Evolutionary conservation across 2,888 invertebrate genomes (phyloP).

Genomic region (Tromatobia lineatoria): DNA sequence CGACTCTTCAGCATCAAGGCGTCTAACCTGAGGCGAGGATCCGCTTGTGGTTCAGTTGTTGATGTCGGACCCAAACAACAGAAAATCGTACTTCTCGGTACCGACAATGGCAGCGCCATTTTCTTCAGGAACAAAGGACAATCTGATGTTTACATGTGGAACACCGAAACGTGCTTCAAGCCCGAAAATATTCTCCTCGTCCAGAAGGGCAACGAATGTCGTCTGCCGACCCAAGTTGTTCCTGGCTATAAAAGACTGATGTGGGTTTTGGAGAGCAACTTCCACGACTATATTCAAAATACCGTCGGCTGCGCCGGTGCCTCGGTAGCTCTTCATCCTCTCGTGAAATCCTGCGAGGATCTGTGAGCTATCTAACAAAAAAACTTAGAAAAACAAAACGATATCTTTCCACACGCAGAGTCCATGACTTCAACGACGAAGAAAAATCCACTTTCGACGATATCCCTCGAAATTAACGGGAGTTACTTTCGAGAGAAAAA

Average conservation of each 20-base stretch:
- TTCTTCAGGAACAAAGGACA: slow-evolving; percentile 88
- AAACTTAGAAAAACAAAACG: not conserved
- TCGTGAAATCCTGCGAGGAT: slow-evolving; percentile 86
- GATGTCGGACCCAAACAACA: slow-evolving; percentile 87
- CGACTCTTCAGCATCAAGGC: slow-evolving; percentile 88
- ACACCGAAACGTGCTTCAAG: slow-evolving; percentile 87
- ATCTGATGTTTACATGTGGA: slow-evolving; percentile 89
- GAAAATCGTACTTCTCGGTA: slow-evolving; percentile 88
- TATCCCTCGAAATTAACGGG: slow-evolving; percentile 29
- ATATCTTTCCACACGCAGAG: not conserved
- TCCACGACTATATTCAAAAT: slow-evolving; percentile 88
- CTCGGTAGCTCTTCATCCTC: slow-evolving; percentile 88
- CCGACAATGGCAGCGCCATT: slow-evolving; percentile 87
- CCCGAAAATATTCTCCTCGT: slow-evolving; percentile 87
- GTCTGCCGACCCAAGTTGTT: slow-evolving; percentile 88
- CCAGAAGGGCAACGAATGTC: slow-evolving; percentile 87
- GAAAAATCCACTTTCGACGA: not conserved
- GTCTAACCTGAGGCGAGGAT: slow-evolving; percentile 86
- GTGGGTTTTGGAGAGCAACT: slow-evolving; percentile 90
- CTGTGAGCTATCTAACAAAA: slow-evolving; percentile 39
- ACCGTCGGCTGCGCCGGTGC: slow-evolving; percentile 89
- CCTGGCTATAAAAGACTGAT: slow-evolving; percentile 88
- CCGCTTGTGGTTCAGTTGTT: slow-evolving; percentile 87
- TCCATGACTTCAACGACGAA: not conserved
- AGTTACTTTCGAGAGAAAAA: not conserved